Evolutionary conservation across 2,888 invertebrate genomes (phyloP).

Genomic region (Monopis laevigella): DNA sequence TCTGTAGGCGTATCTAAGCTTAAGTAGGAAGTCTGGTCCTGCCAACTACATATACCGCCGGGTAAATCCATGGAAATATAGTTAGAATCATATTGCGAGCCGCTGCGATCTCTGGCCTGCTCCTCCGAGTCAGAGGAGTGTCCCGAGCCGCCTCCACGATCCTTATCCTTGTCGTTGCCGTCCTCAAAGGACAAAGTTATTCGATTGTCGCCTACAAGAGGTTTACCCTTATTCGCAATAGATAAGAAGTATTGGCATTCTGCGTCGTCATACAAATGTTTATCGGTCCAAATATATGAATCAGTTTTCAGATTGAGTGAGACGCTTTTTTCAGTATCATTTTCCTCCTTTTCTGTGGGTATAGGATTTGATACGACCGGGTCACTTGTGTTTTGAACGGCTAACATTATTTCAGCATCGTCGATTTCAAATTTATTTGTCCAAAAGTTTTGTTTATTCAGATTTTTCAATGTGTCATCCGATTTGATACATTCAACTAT

Average conservation of each 20-base stretch:
- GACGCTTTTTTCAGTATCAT: neutral
- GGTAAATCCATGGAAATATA: slow-evolving; percentile 78
- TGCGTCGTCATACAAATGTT: slow-evolving; percentile 71
- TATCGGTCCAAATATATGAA: slow-evolving; percentile 69
- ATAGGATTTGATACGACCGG: neutral
- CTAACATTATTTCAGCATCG: slow-evolving; percentile 62
- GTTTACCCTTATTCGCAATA: slow-evolving; percentile 54
- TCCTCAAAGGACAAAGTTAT: slow-evolving; percentile 33
- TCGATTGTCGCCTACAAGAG: slow-evolving; percentile 27
- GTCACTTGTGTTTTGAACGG: neutral
- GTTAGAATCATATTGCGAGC: slow-evolving; percentile 59
- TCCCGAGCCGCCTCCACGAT: slow-evolving; percentile 69
- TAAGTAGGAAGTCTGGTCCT: slow-evolving; percentile 81
- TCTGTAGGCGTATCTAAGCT: slow-evolving; percentile 62
- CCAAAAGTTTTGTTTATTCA: slow-evolving; percentile 69
- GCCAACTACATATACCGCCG: slow-evolving; percentile 84
- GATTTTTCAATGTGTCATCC: slow-evolving; percentile 20
- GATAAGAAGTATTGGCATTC: slow-evolving; percentile 70
- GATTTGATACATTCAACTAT: too few species aligned
- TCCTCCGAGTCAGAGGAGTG: slow-evolving; percentile 55
- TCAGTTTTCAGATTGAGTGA: slow-evolving; percentile 40
- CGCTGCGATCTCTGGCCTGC: slow-evolving; percentile 28
- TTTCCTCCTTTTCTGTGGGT: neutral
- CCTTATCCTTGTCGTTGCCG: slow-evolving; percentile 69
- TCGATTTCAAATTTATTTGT: slow-evolving; percentile 63